Evolutionary conservation across 2,113 vertebrate species (phyloP).

Genomic region (Aythya baeri): DNA sequence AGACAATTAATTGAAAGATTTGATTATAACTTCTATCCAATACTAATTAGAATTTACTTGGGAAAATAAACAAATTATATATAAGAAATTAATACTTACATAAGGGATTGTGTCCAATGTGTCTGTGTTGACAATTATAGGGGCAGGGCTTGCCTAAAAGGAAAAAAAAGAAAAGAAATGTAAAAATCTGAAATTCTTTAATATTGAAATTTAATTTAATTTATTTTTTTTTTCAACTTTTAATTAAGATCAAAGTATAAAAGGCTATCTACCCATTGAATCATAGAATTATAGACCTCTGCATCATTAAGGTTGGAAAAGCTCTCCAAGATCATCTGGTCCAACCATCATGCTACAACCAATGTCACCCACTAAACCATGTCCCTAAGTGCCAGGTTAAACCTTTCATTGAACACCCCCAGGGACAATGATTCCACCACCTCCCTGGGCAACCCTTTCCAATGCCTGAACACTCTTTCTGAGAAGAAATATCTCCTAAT

Average conservation of each 20-base stretch:
- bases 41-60: background rate
- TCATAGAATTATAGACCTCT: too few relatives aligned
- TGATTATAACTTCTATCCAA: background rate
- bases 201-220: background rate
- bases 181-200: background rate
- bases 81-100: slow-evolving; percentile 82
- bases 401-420: too few relatives aligned
- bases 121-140: slow-evolving; percentile 97
- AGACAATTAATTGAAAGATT: background rate
- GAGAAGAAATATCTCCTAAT: too few relatives aligned
- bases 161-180: background rate
- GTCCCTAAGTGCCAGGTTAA: too few relatives aligned
- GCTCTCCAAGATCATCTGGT: too few relatives aligned
- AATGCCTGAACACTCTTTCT: too few relatives aligned
- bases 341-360: too few relatives aligned
- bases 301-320: too few relatives aligned
- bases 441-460: too few relatives aligned
- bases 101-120: slow-evolving; percentile 96
- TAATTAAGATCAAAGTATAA: background rate
- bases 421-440: too few relatives aligned
- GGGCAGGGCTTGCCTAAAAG: slow-evolving; percentile 92
- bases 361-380: too few relatives aligned
- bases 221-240: too few relatives aligned
- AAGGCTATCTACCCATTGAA: background rate
- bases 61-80: background rate